These are phyloP conservation scores for Meghimatium bilineatum DNA, from an alignment of 2,888 invertebrate genomes.

Conservation along the genomic window DNA sequence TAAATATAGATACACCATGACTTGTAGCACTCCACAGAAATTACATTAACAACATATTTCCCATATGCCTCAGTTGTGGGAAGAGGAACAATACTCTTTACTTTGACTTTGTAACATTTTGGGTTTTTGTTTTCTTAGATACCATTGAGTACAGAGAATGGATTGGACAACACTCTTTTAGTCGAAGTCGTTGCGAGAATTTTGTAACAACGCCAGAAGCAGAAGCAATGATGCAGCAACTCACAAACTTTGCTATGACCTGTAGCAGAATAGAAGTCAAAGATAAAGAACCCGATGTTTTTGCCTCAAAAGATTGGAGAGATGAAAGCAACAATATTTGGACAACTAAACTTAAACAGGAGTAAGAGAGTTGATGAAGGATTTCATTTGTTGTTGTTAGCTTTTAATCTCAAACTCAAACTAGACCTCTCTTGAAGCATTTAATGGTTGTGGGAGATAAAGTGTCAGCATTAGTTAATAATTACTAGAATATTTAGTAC, in stretches of 20 bases:
- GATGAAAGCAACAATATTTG: neutral
- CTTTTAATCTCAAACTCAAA: too few species aligned
- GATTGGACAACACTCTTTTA: slow-evolving; percentile 67
- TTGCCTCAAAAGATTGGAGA: neutral
- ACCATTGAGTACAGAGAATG: slow-evolving; percentile 66
- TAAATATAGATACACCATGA: too few species aligned
- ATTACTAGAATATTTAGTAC: too few species aligned
- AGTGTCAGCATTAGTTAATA: too few species aligned
- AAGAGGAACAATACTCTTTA: too few species aligned
- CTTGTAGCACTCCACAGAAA: too few species aligned
- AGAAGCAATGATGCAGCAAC: slow-evolving; percentile 57
- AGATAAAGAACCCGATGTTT: neutral
- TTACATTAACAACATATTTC: too few species aligned
- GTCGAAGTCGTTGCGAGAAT: slow-evolving; percentile 59
- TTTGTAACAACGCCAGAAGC: slow-evolving; percentile 64
- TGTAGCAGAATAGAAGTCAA: slow-evolving; percentile 23
- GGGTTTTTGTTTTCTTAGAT: slow-evolving; percentile 55
- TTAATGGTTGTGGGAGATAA: too few species aligned
- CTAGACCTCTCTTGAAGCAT: too few species aligned
- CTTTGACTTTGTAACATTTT: too few species aligned
- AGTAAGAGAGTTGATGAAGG: neutral
- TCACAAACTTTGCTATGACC: slow-evolving; percentile 61
- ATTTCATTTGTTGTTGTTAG: too few species aligned
- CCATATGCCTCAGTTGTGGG: too few species aligned
- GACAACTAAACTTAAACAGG: slow-evolving; percentile 7